Evolutionary conservation across 35 echinoderm and acorn worm species (phyloP), one percentile per base, ranked within the genome.

Genomic region (Strongylocentrotus purpuratus): DNA sequence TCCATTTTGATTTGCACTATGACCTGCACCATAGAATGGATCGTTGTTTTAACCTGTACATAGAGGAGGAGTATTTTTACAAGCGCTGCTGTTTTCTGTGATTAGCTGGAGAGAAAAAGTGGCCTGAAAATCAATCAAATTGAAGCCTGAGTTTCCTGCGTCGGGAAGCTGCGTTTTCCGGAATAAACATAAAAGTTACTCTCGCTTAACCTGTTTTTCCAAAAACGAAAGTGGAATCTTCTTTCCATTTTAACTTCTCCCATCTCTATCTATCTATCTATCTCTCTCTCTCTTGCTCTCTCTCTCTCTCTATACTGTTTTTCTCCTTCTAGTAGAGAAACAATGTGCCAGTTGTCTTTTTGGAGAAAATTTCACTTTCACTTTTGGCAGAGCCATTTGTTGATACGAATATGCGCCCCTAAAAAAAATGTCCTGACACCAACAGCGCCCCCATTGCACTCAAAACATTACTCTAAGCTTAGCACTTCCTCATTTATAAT

Each of bases 131-230:
- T 46, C 45, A 89, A 89, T 89, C 32, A 89, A 28, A 89, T 7
- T 31, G 9, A 33, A 46, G 87, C n/a, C 31, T 78, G 18, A 78
- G 65, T 89, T 89, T 89, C 87, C 87, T 89, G 87, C 2, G 2
- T 89, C 87, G 87, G 87, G 65, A 89, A 89, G 45, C 45, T 13
- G 9, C 11, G 87, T 89, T 89, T 89, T 89, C 87, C 87, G 87
- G 87, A 12, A 89, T 89, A 89, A 89, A 89, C 87, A 89, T 9
- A 89, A 13, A 46, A 46, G 2, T 89, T 89, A 89, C 87, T 89
- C 87, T 89, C 87, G 87, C 87, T 31, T 89, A 89, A 89, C 87
- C 87, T 89, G 87, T 89, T 89, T 89, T 89, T 45, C 87, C 7
- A 33, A 78, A 89, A 89, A 89, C 33, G 87, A 89, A 89, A 89